phyloP scores from a whole-genome alignment of 2,888 invertebrate genomes.

The Chesias legatella region DNA sequence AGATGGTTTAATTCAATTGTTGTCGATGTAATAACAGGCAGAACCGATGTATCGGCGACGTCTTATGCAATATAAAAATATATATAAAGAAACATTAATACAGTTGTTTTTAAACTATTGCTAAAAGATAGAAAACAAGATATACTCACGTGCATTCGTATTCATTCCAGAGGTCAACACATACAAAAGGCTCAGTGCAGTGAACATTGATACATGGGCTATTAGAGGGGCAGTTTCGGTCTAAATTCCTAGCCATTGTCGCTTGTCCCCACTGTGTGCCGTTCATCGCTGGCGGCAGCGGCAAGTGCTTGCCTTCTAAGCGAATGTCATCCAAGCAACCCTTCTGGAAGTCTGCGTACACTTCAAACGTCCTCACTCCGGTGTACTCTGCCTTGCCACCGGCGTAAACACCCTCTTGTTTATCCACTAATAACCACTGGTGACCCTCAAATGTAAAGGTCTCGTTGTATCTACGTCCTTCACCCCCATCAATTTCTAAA shows the following conservation, averaged over 20 bases:
- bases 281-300: conserved; percentile 96
- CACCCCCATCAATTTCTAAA: conserved; percentile 95
- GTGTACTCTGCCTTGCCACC: conserved; percentile 98
- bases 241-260: conserved; percentile 94
- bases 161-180: conserved; percentile 98
- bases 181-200: conserved; percentile 95
- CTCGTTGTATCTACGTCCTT: conserved; percentile 95
- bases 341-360: conserved; percentile 96
- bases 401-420: conserved; percentile 96
- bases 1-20: conserved; percentile 6
- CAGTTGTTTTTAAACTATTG: too few species aligned
- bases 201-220: conserved; percentile 97
- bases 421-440: conserved; percentile 95
- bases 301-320: conserved; percentile 96
- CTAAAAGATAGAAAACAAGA: conserved; percentile 13
- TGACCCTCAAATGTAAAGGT: conserved; percentile 94
- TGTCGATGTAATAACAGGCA: conserved; percentile 15
- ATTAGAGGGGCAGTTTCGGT: conserved; percentile 95
- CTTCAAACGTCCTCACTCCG: conserved; percentile 95
- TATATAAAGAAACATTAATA: too few species aligned
- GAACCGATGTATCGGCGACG: conserved; percentile 1
- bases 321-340: conserved; percentile 88
- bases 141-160: conserved; percentile 98
- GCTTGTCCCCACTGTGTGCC: conserved; percentile 98
- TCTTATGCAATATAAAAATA: too few species aligned